These are phyloP conservation scores for Darevskia nairensis DNA, from an alignment of 2,797 vertebrate species.

Conservation along the genomic window DNA sequence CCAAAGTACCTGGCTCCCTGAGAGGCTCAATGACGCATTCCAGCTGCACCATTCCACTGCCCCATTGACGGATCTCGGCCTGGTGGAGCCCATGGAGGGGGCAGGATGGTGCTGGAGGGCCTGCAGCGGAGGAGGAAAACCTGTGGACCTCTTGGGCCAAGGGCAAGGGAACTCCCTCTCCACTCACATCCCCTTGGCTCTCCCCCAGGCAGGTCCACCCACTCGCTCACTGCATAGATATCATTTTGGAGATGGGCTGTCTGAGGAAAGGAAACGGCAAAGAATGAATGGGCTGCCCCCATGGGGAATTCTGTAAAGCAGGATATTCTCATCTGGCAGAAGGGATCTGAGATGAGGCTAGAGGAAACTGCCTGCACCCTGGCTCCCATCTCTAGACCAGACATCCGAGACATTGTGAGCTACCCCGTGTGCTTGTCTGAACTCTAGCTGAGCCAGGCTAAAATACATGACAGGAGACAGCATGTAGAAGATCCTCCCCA, in stretches of 20 bases:
- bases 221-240: slow-evolving; percentile 56
- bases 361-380: neutral
- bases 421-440: neutral
- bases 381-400: neutral
- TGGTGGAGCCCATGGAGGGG: neutral
- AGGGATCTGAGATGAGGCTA: neutral
- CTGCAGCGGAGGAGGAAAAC: slow-evolving; percentile 11
- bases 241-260: slow-evolving; percentile 63
- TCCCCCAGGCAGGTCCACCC: slow-evolving; percentile 69
- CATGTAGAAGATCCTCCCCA: neutral
- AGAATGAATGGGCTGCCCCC: no score
- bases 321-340: no score
- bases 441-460: neutral
- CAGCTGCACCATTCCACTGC: neutral
- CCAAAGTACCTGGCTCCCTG: no score
- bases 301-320: slow-evolving; percentile 40
- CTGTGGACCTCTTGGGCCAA: slow-evolving; percentile 41
- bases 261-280: slow-evolving; percentile 59
- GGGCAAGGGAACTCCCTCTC: neutral
- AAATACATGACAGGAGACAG: neutral
- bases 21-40: neutral
- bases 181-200: slow-evolving; percentile 47
- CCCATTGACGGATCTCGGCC: neutral
- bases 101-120: no score
- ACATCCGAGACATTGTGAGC: no score